Percentiles rank a stretch among this genome's conserved stretches.
Conservation (phyloP, 2,113 vertebrate species). For the Pseudorhombus dupliciocellatus region DNA sequence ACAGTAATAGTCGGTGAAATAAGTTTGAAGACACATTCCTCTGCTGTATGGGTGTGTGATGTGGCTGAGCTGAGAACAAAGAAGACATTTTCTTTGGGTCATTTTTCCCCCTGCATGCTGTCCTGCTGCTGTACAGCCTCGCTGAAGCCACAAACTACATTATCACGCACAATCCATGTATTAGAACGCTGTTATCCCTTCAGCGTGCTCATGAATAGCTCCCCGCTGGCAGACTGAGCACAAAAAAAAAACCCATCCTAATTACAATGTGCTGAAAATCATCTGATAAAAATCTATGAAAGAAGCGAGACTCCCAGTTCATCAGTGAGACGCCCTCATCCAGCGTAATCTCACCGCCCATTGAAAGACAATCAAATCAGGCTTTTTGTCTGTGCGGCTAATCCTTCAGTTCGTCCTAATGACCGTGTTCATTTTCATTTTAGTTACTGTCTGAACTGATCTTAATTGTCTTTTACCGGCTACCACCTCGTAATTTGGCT, state of each 20-base stretch:
- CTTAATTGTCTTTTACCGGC: no score
- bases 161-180: constrained; percentile 42
- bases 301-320: constrained; percentile 34
- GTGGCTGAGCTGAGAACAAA: constrained; percentile 14
- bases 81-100: constrained; percentile 13
- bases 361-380: constrained; percentile 38
- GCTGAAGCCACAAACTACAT: constrained; percentile 48
- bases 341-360: constrained; percentile 16
- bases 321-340: constrained; percentile 34
- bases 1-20: constrained; percentile 13
- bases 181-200: constrained; percentile 49
- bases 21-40: constrained; percentile 1
- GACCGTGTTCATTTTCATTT: constrained; percentile 42
- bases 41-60: not conserved
- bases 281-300: constrained; percentile 47
- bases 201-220: constrained; percentile 49
- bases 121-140: constrained; percentile 7
- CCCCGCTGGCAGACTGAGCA: constrained; percentile 37
- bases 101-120: not conserved
- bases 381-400: not conserved
- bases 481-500: constrained; percentile 18
- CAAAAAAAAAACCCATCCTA: constrained; percentile 53
- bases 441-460: no score
- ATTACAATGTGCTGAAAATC: constrained; percentile 48
- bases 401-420: constrained; percentile 15